Percentiles rank a stretch among this genome's conserved stretches.
Conservation (phyloP, 2,113 vertebrate species). For the Fregata magnificens region DNA sequence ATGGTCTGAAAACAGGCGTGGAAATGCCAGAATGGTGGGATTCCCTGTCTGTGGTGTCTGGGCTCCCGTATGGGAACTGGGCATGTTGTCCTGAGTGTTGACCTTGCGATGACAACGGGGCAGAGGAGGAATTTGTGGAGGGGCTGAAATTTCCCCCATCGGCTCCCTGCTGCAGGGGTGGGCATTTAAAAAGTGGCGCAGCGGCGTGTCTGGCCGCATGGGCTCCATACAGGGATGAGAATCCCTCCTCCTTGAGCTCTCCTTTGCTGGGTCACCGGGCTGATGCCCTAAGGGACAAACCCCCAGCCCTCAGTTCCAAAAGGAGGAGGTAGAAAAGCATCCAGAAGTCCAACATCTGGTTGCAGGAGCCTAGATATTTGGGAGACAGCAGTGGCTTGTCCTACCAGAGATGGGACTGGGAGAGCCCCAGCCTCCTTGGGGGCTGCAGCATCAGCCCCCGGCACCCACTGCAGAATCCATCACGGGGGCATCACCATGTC, state of each 20-base stretch:
- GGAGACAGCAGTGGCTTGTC: neutral
- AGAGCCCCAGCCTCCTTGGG: neutral
- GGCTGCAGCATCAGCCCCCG: neutral
- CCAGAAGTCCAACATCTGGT: neutral
- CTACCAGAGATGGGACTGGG: neutral
- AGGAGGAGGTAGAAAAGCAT: neutral
- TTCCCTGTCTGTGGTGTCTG: neutral
- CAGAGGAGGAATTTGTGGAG: neutral
- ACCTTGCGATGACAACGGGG: neutral
- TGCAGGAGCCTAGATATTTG: neutral
- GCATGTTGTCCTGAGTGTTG: rapidly evolving
- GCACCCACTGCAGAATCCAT: neutral
- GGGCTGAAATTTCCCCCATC: neutral
- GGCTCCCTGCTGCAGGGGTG: neutral
- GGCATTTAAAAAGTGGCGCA: neutral
- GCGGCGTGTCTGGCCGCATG: rapidly evolving
- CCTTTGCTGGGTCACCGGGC: neutral
- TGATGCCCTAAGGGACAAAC: neutral
- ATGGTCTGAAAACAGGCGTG: neutral
- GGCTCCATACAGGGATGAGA: neutral
- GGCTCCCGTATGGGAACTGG: neutral
- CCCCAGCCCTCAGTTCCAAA: neutral
- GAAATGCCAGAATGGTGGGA: neutral
- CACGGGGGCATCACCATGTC: neutral
- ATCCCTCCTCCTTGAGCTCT: neutral